A percentile compares a stretch with the other conserved stretches of the same genome.
Conservation (phyloP, 2,113 vertebrate species). For the Zosterops pallidus region DNA sequence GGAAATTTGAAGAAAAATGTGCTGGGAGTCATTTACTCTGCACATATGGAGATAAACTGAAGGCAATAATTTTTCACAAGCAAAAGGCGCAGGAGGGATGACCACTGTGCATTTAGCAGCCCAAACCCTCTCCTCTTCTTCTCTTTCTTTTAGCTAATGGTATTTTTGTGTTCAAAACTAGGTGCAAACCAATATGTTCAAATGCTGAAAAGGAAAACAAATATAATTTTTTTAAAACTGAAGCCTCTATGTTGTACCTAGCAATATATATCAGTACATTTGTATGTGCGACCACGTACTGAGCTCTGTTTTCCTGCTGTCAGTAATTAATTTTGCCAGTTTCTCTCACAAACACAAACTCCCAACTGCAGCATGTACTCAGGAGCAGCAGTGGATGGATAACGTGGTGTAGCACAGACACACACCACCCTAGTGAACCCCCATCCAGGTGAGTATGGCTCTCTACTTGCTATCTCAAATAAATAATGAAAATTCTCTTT, state of each 20-base stretch:
- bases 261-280: background rate
- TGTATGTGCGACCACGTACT: background rate
- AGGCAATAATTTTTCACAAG: background rate
- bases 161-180: slow-evolving; percentile 5
- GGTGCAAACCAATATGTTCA: background rate
- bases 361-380: background rate
- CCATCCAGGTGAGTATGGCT: background rate
- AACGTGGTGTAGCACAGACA: rapidly evolving
- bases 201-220: background rate
- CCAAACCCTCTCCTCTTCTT: background rate
- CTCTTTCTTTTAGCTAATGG: background rate
- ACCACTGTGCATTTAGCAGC: background rate
- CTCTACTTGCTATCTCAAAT: background rate
- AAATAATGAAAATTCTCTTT: background rate
- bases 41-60: slow-evolving; percentile 36
- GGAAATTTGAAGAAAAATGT: slow-evolving; percentile 1
- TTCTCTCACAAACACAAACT: background rate
- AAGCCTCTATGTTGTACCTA: slow-evolving; percentile 19
- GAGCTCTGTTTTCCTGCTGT: background rate
- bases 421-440: background rate
- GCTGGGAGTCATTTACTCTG: background rate
- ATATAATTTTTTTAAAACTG: background rate
- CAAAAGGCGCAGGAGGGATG: background rate
- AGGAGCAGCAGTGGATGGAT: background rate
- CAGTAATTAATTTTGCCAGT: background rate